Evolutionary conservation across 2,113 vertebrate genomes (phyloP).

Genomic region (Australoheros scitulus): DNA sequence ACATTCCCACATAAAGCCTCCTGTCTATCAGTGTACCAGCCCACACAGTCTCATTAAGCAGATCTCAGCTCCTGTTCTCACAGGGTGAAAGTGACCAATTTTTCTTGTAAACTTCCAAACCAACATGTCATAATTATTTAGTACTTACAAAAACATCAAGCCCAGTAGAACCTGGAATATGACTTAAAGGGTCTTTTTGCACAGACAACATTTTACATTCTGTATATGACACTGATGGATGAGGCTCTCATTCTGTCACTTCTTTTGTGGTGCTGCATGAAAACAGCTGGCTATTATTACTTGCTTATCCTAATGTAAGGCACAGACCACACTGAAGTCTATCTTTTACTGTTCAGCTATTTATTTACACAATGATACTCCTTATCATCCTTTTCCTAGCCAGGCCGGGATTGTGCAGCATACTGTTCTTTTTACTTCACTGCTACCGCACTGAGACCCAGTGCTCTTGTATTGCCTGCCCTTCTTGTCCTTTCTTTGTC

Average conservation of each 20-base stretch:
- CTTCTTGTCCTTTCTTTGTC: background rate
- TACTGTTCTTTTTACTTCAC: constrained; percentile 27
- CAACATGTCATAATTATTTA: background rate
- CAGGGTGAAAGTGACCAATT: background rate
- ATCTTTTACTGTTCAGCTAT: constrained; percentile 58
- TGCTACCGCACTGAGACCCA: constrained; percentile 20
- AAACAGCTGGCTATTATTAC: constrained; percentile 77
- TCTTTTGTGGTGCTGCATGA: constrained; percentile 28
- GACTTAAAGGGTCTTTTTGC: background rate
- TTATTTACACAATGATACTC: constrained; percentile 73
- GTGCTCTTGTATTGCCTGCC: background rate
- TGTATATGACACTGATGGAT: background rate
- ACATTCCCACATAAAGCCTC: constrained; percentile 69
- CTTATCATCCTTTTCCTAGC: constrained; percentile 68
- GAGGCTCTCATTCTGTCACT: constrained; percentile 25
- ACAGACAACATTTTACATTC: background rate
- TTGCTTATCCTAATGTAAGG: constrained; percentile 56
- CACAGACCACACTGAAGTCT: constrained; percentile 75
- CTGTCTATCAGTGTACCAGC: constrained; percentile 28
- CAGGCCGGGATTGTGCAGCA: constrained; percentile 8
- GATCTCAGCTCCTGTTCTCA: background rate
- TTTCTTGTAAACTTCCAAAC: background rate
- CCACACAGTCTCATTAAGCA: background rate
- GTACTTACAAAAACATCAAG: background rate
- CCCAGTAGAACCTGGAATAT: background rate